Evolutionary conservation across 2,113 vertebrate species (phyloP).

Genomic region (Petaurus breviceps): DNA sequence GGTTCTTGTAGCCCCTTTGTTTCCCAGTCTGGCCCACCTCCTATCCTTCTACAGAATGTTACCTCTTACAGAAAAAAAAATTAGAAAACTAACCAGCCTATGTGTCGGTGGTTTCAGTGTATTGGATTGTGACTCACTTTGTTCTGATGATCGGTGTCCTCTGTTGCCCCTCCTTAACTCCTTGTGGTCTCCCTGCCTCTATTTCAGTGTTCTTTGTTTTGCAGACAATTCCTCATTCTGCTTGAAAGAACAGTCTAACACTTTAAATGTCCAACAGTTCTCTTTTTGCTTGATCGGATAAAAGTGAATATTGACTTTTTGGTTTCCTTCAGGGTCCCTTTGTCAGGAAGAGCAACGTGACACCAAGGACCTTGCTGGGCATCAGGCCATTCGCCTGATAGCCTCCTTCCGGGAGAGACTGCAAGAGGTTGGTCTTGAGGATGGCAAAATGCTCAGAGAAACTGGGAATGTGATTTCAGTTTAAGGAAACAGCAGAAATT

Average conservation of each 20-base stretch:
- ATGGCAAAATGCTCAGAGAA: neutral
- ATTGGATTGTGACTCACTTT: neutral
- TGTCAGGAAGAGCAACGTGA: neutral
- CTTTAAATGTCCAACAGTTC: neutral
- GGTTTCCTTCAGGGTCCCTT: neutral
- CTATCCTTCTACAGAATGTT: neutral
- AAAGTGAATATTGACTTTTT: neutral
- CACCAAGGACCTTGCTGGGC: neutral
- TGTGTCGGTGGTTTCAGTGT: neutral
- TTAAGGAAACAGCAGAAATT: neutral
- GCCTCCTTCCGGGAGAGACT: neutral
- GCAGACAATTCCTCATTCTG: neutral
- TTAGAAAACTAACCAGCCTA: too few relatives aligned
- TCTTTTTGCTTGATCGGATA: neutral
- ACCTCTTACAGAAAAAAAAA: neutral
- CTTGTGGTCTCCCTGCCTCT: neutral
- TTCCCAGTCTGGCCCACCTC: neutral
- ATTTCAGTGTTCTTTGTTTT: neutral
- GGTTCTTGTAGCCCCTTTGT: neutral
- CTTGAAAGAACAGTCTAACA: neutral
- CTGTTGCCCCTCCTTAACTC: neutral
- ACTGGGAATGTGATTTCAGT: neutral
- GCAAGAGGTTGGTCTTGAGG: neutral
- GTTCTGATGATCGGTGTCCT: neutral
- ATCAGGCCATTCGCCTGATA: neutral